phyloP scores from a whole-genome alignment of 1,140 invertebrate species.

The Zaprionus capensis region DNA sequence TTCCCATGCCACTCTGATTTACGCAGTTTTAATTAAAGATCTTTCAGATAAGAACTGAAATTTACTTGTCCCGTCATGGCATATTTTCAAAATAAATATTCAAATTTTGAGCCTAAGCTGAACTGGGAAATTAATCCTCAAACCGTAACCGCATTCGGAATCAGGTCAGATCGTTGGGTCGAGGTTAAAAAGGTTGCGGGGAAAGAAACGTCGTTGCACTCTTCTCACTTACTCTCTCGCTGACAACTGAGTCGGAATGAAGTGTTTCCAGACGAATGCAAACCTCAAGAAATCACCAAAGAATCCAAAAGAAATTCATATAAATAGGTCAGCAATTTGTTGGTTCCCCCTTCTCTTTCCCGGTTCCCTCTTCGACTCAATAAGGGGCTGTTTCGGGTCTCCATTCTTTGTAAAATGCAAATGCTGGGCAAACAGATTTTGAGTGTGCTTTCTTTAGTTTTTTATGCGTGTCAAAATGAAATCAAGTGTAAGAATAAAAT shows the following conservation, averaged over 20 bases:
- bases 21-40: conserved; percentile 4
- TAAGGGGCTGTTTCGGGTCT: neutral
- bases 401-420: conserved; percentile 53
- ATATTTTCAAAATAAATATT: conserved; percentile 17
- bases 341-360: neutral
- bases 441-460: conserved; percentile 19
- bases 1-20: neutral
- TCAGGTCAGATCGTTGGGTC: conserved; percentile 17
- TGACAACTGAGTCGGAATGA: conserved; percentile 68
- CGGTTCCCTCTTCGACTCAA: neutral
- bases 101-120: neutral
- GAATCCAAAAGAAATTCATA: conserved; percentile 66
- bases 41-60: neutral
- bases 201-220: conserved; percentile 50
- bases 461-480: conserved; percentile 63
- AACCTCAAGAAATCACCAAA: conserved; percentile 48
- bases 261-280: conserved; percentile 71
- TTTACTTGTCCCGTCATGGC: neutral
- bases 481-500: conserved; percentile 73
- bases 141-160: conserved; percentile 7
- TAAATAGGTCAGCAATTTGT: conserved; percentile 71
- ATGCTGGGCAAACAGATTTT: conserved; percentile 57
- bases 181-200: neutral
- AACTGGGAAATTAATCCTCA: conserved; percentile 3
- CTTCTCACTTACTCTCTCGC: conserved; percentile 5